Base-by-base conservation (phyloP, 1,140 invertebrate genomes). In the Drosophila watanabei region DNA sequence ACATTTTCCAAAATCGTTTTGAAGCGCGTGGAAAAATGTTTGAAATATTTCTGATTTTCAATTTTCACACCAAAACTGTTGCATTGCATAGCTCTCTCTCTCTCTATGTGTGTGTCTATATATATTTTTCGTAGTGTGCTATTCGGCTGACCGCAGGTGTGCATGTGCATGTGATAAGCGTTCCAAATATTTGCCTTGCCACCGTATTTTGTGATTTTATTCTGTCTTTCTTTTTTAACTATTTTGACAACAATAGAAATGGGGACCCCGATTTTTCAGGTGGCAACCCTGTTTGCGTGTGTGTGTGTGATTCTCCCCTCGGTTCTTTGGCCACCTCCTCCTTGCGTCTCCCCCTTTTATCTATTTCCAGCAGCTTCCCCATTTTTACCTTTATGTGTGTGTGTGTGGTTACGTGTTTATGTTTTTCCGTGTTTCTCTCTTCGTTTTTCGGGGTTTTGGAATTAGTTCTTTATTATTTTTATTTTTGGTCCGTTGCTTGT, bases 321-420 rank as follows among this genome's bases (percentile, higher is more conserved):
- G 32, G 13, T 57, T 39, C 39, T 43, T 37, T 58, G 14, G n/a
- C 24, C 49, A 20, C 43, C 39, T 39, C 30, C 20, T 28, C 18
- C 28, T n/a, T 56, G 24, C 14, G 9, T 39, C 11, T 28, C 37
- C 69, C 20, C 20, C 20, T 39, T 80, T 48, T 51, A 71, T 60
- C 62, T 61, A 68, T 85, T 72, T 83, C 72, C 84, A 84, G 82
- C 85, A 89, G 85, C 85, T 88, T 88, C 80, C 76, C 80, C 70
- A 56, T 65, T 71, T 72, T 65, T 76, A 88, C 85, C 85, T 88
- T 89, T 81, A 85, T 52, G 62, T 65, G 39, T 66, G 32, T 66
- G 32, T 58, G 57, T 87, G 69, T 68, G 79, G 84, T 87, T 87
- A 87, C 69, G 84, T 88, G 84, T 87, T 87, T 88, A 87, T 87